Evolutionary conservation across 2,888 invertebrate genomes (phyloP).

Genomic region (Cantharis rustica): DNA sequence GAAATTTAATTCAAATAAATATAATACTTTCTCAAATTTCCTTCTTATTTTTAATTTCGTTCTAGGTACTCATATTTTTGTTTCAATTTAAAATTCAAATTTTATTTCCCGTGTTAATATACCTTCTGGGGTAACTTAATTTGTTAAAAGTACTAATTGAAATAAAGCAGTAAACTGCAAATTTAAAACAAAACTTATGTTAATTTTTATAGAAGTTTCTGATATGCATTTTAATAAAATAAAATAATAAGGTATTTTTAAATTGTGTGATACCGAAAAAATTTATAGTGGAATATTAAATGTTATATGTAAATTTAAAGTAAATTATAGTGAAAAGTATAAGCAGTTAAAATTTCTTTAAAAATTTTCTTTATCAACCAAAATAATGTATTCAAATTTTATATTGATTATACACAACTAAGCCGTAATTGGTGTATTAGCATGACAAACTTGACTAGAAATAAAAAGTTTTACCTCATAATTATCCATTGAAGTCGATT

Average conservation of each 20-base stretch:
- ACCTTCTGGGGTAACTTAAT: neutral
- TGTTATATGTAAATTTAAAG: neutral
- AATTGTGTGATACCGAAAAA: neutral
- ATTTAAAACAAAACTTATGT: neutral
- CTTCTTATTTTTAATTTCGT: neutral
- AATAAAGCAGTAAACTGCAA: neutral
- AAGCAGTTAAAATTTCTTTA: neutral
- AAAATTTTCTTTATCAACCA: slow-evolving; percentile 1
- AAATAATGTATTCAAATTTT: slow-evolving; percentile 1
- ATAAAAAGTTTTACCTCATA: slow-evolving; percentile 3
- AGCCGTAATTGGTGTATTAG: slow-evolving; percentile 1
- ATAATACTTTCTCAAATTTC: neutral
- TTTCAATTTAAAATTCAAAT: neutral
- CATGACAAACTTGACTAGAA: slow-evolving; percentile 1
- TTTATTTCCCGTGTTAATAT: neutral
- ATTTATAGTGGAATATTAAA: neutral
- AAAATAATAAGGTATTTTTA: neutral
- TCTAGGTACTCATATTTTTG: neutral
- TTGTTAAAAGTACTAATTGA: neutral
- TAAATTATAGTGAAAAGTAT: neutral
- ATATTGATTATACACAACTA: slow-evolving; percentile 1
- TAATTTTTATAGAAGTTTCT: neutral
- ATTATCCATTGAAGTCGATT: slow-evolving; percentile 1
- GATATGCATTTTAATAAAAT: neutral
- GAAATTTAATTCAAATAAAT: neutral